phyloP scores from a whole-genome alignment of 2,113 vertebrate genomes.

The Oryzias celebensis region DNA sequence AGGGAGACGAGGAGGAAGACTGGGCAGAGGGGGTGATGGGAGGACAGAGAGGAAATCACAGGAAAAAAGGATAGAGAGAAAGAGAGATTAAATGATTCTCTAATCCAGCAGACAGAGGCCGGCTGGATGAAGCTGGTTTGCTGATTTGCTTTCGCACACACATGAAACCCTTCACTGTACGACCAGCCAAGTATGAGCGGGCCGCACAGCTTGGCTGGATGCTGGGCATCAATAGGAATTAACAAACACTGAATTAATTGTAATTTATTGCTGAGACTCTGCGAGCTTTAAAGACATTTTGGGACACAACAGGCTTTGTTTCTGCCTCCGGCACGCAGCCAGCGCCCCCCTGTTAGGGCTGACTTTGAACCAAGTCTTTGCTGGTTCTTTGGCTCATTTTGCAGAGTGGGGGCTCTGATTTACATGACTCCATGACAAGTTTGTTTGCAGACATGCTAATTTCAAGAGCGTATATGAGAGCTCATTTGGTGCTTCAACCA shows the following conservation, averaged over 20 bases:
- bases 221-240: conserved; percentile 28
- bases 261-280: conserved; percentile 24
- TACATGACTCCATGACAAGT: conserved; percentile 43
- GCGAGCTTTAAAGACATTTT: conserved; percentile 37
- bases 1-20: conserved; percentile 28
- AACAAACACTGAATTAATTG: conserved; percentile 25
- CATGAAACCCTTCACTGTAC: conserved; percentile 32
- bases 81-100: conserved; percentile 62
- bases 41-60: conserved; percentile 38
- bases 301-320: conserved; percentile 17
- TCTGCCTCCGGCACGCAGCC: conserved; percentile 8
- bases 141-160: conserved; percentile 41
- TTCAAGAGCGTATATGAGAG: conserved; percentile 42
- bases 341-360: conserved; percentile 11
- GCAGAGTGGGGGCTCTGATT: conserved; percentile 33
- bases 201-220: conserved; percentile 20
- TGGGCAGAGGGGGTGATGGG: conserved; percentile 39
- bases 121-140: conserved; percentile 58
- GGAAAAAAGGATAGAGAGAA: conserved; percentile 25
- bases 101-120: conserved; percentile 63
- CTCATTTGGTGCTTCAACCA: conserved; percentile 33
- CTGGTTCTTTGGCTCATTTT: conserved; percentile 41
- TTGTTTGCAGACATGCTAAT: conserved; percentile 53
- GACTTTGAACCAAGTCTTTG: conserved; percentile 33
- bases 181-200: conserved; percentile 1